These are phyloP conservation scores for Limnephilus auricula DNA, from an alignment of 2,888 invertebrate genomes.

Conservation along the genomic window DNA sequence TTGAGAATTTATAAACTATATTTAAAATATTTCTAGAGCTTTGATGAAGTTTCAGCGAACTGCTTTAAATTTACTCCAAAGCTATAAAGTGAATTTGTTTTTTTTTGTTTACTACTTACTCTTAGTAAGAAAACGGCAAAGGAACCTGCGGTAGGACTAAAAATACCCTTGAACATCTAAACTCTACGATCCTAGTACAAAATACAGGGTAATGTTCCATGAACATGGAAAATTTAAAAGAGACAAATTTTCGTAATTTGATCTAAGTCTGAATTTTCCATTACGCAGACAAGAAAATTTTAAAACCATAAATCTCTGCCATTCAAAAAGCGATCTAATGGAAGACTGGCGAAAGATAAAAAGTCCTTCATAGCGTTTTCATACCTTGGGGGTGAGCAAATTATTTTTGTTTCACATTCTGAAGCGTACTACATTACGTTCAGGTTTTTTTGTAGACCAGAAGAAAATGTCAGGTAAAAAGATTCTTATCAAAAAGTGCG, in stretches of 20 bases:
- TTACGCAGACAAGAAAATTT: background rate
- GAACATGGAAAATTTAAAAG: background rate
- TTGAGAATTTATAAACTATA: no score
- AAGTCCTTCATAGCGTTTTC: background rate
- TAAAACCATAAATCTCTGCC: constrained; percentile 28
- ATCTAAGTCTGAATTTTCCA: background rate
- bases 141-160: background rate
- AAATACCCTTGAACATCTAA: background rate
- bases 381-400: background rate
- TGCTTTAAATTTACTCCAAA: background rate
- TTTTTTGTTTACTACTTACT: background rate
- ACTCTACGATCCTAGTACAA: background rate
- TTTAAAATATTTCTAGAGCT: no score
- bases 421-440: background rate
- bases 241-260: background rate
- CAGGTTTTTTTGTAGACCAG: background rate
- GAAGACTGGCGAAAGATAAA: background rate
- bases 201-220: background rate
- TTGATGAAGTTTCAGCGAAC: background rate
- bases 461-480: background rate
- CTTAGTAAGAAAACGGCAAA: background rate
- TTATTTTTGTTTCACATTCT: constrained; percentile 25
- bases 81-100: background rate
- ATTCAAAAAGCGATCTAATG: constrained; percentile 21
- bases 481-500: background rate